phyloP scores from a whole-genome alignment of 2,113 vertebrate species.

The Ancistrus triradiatus region DNA sequence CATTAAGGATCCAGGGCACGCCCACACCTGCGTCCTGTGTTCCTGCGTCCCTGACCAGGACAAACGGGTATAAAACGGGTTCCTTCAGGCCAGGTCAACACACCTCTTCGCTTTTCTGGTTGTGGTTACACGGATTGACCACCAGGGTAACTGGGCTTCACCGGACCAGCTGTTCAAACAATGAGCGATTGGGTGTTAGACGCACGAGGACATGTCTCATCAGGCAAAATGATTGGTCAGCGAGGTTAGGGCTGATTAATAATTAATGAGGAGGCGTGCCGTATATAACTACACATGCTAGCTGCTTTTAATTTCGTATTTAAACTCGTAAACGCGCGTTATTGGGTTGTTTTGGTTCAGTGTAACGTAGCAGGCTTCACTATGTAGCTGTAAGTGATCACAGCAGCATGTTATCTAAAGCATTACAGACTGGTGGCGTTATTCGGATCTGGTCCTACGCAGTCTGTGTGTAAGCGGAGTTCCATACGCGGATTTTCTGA shows the following conservation, averaged over 20 bases:
- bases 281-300: slow-evolving; percentile 10
- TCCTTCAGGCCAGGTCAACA: no score
- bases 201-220: no score
- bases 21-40: no score
- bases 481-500: not conserved
- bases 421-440: not conserved
- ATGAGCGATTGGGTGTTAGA: not conserved
- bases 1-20: no score
- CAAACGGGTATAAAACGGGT: no score
- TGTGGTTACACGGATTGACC: no score
- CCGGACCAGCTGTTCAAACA: no score
- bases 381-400: not conserved
- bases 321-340: not conserved
- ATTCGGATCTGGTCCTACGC: not conserved
- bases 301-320: slow-evolving; percentile 4
- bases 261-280: slow-evolving; percentile 7
- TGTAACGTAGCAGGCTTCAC: not conserved
- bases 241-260: not conserved
- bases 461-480: not conserved
- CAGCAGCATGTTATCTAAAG: not conserved
- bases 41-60: no score
- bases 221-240: slow-evolving; percentile 11
- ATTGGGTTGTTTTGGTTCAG: not conserved
- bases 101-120: no score
- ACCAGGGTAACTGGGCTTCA: no score